These are phyloP conservation scores for Ellobius talpinus DNA, from an alignment of 2,113 vertebrate genomes.

Conservation along the genomic window DNA sequence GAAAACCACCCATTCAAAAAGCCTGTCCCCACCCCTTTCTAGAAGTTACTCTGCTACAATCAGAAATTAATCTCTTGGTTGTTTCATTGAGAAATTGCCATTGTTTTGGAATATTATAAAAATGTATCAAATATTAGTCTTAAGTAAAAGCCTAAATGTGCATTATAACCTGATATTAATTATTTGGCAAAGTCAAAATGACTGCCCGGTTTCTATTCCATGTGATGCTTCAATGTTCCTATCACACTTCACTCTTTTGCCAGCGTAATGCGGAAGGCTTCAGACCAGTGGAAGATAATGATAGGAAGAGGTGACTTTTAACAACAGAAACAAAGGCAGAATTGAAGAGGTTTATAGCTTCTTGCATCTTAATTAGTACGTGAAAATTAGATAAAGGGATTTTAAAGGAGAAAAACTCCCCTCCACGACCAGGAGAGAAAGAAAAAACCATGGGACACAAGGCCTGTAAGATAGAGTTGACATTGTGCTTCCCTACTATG, in stretches of 20 bases:
- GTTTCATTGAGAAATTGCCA: slow-evolving; percentile 35
- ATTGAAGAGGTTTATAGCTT: background rate
- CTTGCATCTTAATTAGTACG: background rate
- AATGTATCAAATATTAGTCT: background rate
- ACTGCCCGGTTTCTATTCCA: background rate
- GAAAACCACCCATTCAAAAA: background rate
- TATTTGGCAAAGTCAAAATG: background rate
- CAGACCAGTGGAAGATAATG: background rate
- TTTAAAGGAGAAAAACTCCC: background rate
- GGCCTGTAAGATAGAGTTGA: background rate
- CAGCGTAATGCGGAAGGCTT: background rate
- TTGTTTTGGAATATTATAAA: slow-evolving; percentile 65
- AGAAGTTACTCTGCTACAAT: slow-evolving; percentile 7
- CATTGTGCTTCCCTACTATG: background rate
- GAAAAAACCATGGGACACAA: background rate
- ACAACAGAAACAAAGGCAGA: background rate
- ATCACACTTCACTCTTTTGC: background rate
- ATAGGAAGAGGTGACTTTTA: background rate
- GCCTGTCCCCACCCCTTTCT: background rate
- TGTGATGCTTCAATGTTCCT: background rate
- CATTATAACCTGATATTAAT: background rate
- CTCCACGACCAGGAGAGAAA: background rate
- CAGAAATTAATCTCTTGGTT: slow-evolving; percentile 70
- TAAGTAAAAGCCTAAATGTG: background rate
- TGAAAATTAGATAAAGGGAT: background rate